Evolutionary conservation across 2,113 vertebrate genomes (phyloP).

Genomic region (Centropristis striata): DNA sequence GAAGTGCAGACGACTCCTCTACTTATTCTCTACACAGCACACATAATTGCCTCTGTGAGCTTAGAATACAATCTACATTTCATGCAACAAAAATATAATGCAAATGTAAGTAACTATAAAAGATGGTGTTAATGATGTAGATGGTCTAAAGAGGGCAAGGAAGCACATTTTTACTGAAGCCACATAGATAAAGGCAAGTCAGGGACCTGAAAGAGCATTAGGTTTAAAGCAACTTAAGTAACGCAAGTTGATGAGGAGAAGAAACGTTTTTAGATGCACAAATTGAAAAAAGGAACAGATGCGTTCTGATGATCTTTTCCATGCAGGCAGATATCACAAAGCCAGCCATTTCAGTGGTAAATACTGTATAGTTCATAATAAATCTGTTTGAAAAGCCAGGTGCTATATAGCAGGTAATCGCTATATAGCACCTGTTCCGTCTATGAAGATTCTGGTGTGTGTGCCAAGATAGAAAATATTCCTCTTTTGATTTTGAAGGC

Average conservation of each 20-base stretch:
- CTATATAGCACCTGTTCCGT: background rate
- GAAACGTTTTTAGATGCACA: background rate
- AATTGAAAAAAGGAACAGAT: background rate
- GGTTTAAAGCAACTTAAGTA: background rate
- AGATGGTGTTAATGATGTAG: background rate
- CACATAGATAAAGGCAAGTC: background rate
- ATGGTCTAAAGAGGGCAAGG: conserved; percentile 14
- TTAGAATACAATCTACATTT: conserved; percentile 4
- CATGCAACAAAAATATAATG: conserved; percentile 4
- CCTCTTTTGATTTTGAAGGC: background rate
- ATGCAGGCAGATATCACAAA: background rate
- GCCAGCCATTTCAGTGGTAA: background rate
- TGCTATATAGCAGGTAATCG: background rate
- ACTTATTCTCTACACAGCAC: background rate
- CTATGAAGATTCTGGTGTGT: background rate
- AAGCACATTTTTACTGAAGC: conserved; percentile 18
- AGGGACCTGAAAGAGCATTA: background rate
- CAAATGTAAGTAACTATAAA: conserved; percentile 8
- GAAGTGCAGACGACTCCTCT: conserved; percentile 12
- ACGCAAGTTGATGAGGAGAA: background rate
- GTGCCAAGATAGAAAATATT: conserved; percentile 3
- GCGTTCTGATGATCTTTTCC: background rate
- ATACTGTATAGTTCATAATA: background rate
- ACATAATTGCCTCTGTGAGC: background rate
- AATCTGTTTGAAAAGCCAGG: background rate